phyloP scores from a whole-genome alignment of 1,140 invertebrate genomes.

The Philopotamus ludificatus region DNA sequence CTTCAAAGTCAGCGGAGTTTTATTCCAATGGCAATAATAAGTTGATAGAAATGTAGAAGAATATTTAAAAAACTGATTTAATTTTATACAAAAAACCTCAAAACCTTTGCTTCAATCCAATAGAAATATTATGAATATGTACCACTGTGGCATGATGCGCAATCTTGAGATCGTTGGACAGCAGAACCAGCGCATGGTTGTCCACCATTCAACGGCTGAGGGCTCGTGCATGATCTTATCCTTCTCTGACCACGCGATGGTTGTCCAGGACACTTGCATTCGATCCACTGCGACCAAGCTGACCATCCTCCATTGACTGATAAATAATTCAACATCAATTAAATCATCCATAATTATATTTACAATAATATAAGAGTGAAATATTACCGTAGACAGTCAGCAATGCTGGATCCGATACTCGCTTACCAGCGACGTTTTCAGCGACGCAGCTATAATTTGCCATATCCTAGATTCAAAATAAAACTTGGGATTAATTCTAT shows the following conservation, averaged over 20 bases:
- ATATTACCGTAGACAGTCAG: conserved; percentile 91
- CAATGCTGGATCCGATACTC: conserved; percentile 80
- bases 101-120: conserved; percentile 1
- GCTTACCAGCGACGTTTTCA: conserved; percentile 86
- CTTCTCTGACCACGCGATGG: conserved; percentile 71
- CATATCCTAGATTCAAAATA: conserved; percentile 76
- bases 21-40: too few species aligned
- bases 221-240: conserved; percentile 82
- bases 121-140: background rate
- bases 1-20: too few species aligned
- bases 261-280: conserved; percentile 71
- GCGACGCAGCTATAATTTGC: conserved; percentile 97
- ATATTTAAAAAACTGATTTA: too few species aligned
- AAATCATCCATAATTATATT: too few species aligned
- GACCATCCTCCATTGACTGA: conserved; percentile 92
- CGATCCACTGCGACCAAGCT: conserved; percentile 83
- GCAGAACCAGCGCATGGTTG: conserved; percentile 74
- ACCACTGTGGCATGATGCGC: conserved; percentile 69
- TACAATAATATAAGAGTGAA: conserved; percentile 20
- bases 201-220: conserved; percentile 84
- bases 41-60: too few species aligned
- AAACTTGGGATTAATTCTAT: background rate
- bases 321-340: too few species aligned
- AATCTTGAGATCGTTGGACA: conserved; percentile 78
- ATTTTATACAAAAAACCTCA: too few species aligned